Conservation (phyloP, 2,113 vertebrate genomes). For the Jacana jacana region DNA sequence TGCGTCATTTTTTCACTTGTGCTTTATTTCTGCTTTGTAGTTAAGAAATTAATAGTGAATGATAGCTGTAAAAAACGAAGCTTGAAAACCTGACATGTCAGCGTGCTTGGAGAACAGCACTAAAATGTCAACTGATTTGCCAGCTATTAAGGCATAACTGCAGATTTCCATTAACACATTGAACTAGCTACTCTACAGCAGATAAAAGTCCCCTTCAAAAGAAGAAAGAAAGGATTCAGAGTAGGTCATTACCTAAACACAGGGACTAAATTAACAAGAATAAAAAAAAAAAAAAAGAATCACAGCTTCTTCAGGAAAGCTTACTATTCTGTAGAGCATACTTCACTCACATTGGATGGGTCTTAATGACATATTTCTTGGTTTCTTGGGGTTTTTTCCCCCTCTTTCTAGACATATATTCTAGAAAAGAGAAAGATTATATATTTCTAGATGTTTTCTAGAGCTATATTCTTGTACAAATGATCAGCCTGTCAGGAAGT, state of each 20-base stretch:
- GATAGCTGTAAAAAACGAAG: neutral
- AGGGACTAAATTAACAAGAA: conserved; percentile 31
- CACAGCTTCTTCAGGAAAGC: neutral
- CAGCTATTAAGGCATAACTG: conserved; percentile 1
- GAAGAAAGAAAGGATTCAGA: conserved; percentile 17
- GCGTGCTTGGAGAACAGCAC: neutral
- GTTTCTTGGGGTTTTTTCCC: neutral
- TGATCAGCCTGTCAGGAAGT: neutral
- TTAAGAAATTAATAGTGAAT: conserved; percentile 24
- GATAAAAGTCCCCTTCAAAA: conserved; percentile 3
- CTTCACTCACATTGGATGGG: neutral
- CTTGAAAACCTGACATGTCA: neutral
- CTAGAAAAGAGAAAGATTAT: too few species aligned
- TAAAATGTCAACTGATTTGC: conserved; percentile 19
- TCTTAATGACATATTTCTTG: neutral
- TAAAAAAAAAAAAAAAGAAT: neutral
- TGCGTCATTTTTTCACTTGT: neutral
- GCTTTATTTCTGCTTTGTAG: conserved; percentile 34
- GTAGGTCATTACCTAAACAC: neutral
- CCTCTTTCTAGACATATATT: too few species aligned
- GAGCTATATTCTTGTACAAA: neutral
- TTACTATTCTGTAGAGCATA: neutral
- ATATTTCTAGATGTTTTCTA: too few species aligned
- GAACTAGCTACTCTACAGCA: neutral
- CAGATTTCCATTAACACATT: conserved; percentile 59